phyloP scores from a whole-genome alignment of 1,140 invertebrate genomes.

The Chrysoperla carnea region DNA sequence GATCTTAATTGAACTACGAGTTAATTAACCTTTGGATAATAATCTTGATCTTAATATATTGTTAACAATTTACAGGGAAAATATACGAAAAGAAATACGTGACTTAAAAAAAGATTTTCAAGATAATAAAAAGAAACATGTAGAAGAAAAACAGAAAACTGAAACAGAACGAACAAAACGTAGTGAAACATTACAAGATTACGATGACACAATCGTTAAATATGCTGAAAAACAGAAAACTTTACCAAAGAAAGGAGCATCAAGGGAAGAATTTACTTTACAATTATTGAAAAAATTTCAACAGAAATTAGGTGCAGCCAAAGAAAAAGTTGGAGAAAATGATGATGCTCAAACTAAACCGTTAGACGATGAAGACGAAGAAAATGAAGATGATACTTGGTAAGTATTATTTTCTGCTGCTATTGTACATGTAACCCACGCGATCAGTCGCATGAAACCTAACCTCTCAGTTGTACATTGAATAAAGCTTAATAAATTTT shows the following conservation, averaged over 20 bases:
- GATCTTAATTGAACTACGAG: too few relatives aligned
- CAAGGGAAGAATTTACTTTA: slow-evolving; percentile 54
- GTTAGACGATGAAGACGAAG: slow-evolving; percentile 13
- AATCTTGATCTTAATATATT: too few relatives aligned
- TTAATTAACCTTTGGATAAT: too few relatives aligned
- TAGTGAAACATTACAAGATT: slow-evolving; percentile 51
- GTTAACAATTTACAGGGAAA: slow-evolving; percentile 48
- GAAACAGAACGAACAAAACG: slow-evolving; percentile 24
- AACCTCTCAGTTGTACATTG: too few relatives aligned
- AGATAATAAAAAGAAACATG: slow-evolving; percentile 40
- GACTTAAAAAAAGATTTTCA: slow-evolving; percentile 49
- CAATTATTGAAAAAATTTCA: slow-evolving; percentile 69
- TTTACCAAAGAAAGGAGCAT: slow-evolving; percentile 49
- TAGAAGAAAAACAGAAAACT: slow-evolving; percentile 25
- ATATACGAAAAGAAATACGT: slow-evolving; percentile 58
- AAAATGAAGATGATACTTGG: slow-evolving; percentile 19
- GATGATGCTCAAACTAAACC: slow-evolving; percentile 4
- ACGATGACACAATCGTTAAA: slow-evolving; percentile 55
- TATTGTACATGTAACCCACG: too few relatives aligned
- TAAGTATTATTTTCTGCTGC: slow-evolving; percentile 4
- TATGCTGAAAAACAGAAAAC: slow-evolving; percentile 51
- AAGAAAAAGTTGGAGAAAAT: slow-evolving; percentile 30
- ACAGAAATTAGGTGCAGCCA: slow-evolving; percentile 48
- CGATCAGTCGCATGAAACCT: too few relatives aligned
- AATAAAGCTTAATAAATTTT: too few relatives aligned